Conservation (phyloP, 2,113 vertebrate genomes). For the Emydocephalus ijimae region DNA sequence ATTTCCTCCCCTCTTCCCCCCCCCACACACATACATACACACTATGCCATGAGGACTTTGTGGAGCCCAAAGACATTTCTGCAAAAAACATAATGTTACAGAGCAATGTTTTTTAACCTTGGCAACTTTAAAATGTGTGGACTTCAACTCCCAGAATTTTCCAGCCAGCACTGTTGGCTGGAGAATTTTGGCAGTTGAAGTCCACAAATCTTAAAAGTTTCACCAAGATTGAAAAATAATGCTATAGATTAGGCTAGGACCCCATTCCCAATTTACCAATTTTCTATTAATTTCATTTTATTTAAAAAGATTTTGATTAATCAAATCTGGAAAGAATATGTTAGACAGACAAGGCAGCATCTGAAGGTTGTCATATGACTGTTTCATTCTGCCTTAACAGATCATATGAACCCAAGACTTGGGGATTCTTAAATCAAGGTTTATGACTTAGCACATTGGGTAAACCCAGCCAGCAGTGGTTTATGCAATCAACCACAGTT, state of each 20-base stretch:
- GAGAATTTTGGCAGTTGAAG: not conserved
- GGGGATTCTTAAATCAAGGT: not conserved
- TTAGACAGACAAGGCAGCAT: not conserved
- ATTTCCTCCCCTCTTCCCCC: too few species aligned
- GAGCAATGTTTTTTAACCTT: not conserved
- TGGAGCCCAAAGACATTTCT: not conserved
- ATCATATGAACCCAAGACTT: not conserved
- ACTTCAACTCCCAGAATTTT: not conserved
- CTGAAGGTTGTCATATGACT: not conserved
- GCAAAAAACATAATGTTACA: not conserved
- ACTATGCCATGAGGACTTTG: not conserved
- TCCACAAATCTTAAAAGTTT: not conserved
- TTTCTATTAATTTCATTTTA: not conserved
- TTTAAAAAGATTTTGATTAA: not conserved
- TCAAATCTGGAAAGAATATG: not conserved
- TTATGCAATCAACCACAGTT: not conserved
- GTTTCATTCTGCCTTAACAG: not conserved
- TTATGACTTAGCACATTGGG: not conserved
- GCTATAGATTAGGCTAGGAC: not conserved
- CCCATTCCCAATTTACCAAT: not conserved
- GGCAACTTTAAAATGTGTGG: not conserved
- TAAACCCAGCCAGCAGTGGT: not conserved
- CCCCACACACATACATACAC: not conserved
- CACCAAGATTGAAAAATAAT: too few species aligned
- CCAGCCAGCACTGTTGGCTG: not conserved